Conservation (phyloP, 2,113 vertebrate species). For the Empidonax traillii region DNA sequence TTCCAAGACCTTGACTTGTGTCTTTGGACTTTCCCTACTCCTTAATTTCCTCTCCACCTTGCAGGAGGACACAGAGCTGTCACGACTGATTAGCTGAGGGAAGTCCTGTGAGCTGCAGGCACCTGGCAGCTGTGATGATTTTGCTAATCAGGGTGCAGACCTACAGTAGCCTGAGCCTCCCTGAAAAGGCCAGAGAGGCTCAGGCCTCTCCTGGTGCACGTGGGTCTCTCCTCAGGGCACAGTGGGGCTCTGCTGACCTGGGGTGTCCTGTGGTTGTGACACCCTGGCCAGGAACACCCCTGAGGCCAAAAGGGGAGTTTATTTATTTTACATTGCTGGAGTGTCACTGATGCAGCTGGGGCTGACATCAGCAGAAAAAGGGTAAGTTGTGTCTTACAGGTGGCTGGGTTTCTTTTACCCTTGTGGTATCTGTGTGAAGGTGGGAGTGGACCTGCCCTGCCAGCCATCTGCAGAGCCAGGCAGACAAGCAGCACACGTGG, state of each 20-base stretch:
- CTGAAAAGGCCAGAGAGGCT: not conserved
- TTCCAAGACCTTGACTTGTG: not conserved
- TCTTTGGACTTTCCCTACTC: not conserved
- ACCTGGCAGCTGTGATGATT: not conserved
- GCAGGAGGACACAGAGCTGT: not conserved
- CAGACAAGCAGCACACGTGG: not conserved
- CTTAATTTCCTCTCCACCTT: not conserved
- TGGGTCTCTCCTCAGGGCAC: not conserved
- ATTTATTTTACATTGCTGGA: fast-evolving
- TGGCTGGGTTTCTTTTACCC: not conserved
- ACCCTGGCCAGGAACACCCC: fast-evolving
- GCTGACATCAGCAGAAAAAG: not conserved
- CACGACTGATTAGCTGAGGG: not conserved
- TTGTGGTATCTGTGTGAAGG: not conserved
- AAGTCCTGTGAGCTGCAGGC: not conserved
- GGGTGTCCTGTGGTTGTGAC: not conserved
- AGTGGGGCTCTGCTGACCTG: fast-evolving
- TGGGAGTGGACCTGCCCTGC: not conserved
- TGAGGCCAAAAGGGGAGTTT: too few species aligned
- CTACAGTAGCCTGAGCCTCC: not conserved
- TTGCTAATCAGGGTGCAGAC: not conserved
- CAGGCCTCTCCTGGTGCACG: fast-evolving
- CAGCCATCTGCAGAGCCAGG: not conserved
- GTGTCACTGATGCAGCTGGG: not conserved
- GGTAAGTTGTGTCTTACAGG: not conserved